Conservation (phyloP, 2,797 vertebrate species). For the Babyrousa celebensis region DNA sequence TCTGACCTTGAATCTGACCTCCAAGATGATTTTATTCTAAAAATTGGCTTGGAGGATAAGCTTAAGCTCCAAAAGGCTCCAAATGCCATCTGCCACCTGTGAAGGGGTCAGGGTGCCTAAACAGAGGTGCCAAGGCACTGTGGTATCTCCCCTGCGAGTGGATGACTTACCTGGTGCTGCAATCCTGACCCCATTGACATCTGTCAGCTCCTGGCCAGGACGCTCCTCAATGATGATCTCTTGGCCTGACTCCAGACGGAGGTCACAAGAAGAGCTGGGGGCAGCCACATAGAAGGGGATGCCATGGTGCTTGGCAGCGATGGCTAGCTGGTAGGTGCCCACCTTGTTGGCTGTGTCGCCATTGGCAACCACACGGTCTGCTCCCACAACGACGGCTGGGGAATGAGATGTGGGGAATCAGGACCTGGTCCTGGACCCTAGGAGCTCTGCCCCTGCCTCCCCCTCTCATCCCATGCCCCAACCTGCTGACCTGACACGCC, state of each 20-base stretch:
- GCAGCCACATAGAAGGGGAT: slow-evolving; percentile 97
- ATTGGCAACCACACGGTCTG: slow-evolving; percentile 96
- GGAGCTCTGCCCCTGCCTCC: not conserved
- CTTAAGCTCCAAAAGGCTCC: not conserved
- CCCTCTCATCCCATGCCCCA: rapidly evolving
- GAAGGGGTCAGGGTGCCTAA: not conserved
- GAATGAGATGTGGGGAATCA: not conserved
- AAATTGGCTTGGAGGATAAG: not conserved
- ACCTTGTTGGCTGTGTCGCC: slow-evolving; percentile 98
- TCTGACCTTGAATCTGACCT: not conserved
- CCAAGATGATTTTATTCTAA: not conserved
- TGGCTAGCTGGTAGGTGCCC: slow-evolving; percentile 97
- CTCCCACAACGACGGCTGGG: slow-evolving; percentile 96
- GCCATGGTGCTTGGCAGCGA: slow-evolving; percentile 94
- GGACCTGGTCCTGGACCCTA: not conserved
- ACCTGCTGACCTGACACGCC: slow-evolving; percentile 93
- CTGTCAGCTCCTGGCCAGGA: slow-evolving; percentile 94
- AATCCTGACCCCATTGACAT: slow-evolving; percentile 93
- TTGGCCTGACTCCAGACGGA: slow-evolving; percentile 93
- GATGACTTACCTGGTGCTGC: slow-evolving; percentile 93
- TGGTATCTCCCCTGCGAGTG: rapidly evolving
- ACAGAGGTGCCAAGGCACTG: not conserved
- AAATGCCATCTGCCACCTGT: not conserved
- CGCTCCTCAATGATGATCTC: slow-evolving; percentile 96
- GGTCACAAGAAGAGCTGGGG: slow-evolving; percentile 96